Percentiles rank a stretch among this genome's conserved stretches.
phyloP scores from a whole-genome alignment of 2,797 vertebrate genomes.

The Danio choprae region DNA sequence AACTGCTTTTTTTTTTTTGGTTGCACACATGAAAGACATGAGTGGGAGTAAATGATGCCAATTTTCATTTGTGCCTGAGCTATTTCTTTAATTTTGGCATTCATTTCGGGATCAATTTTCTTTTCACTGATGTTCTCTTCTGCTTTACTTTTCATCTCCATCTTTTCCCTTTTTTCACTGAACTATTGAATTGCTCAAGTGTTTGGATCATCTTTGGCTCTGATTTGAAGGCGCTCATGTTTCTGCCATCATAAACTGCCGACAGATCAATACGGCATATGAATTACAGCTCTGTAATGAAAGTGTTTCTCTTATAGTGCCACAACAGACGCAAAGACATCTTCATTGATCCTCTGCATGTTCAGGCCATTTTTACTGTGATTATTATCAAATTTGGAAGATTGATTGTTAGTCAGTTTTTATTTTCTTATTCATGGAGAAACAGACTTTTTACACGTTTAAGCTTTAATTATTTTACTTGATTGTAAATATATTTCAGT shows the following conservation, averaged over 20 bases:
- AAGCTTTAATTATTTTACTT: too few species aligned
- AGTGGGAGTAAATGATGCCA: not conserved
- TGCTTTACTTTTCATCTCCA: not conserved
- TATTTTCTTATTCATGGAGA: too few species aligned
- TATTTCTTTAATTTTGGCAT: slow-evolving; percentile 14
- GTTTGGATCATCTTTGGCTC: slow-evolving; percentile 35
- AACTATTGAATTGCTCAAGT: slow-evolving; percentile 16
- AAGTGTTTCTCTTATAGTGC: slow-evolving; percentile 19
- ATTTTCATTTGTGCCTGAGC: not conserved
- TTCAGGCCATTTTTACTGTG: not conserved
- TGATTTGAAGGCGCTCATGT: slow-evolving; percentile 29
- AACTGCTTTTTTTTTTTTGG: not conserved
- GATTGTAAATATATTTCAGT: too few species aligned
- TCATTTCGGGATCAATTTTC: not conserved
- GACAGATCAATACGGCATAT: slow-evolving; percentile 41
- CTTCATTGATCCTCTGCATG: not conserved
- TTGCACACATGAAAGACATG: not conserved
- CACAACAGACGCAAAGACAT: not conserved
- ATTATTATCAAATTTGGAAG: not conserved
- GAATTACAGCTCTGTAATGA: slow-evolving; percentile 52
- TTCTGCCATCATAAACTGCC: slow-evolving; percentile 39
- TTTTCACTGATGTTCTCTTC: not conserved
- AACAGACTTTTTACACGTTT: too few species aligned
- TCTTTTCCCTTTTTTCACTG: not conserved
- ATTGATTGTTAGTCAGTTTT: not conserved